Evolutionary conservation across 2,797 vertebrate species (phyloP).

Genomic region (Tauraco hartlaubi): DNA sequence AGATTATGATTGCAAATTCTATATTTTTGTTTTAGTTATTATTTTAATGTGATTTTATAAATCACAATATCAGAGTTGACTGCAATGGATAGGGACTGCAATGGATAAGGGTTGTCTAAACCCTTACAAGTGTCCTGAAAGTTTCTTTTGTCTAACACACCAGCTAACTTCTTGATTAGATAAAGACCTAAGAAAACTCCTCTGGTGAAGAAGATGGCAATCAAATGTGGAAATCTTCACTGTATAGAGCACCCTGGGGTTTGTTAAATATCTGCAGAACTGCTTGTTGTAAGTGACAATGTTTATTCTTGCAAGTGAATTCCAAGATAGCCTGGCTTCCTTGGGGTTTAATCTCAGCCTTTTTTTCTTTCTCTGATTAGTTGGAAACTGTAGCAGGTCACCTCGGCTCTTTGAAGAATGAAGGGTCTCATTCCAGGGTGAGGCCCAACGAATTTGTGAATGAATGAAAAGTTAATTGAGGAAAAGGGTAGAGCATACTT

Average conservation of each 20-base stretch:
- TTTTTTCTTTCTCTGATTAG: slow-evolving; percentile 75
- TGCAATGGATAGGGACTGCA: background rate
- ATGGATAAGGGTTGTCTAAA: background rate
- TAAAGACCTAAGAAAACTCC: slow-evolving; percentile 51
- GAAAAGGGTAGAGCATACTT: slow-evolving; percentile 77
- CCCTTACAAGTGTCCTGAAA: slow-evolving; percentile 2
- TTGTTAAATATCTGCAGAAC: slow-evolving; percentile 66
- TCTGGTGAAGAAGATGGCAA: slow-evolving; percentile 49
- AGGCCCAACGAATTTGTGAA: slow-evolving; percentile 81
- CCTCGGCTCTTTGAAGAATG: slow-evolving; percentile 77
- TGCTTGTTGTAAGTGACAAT: slow-evolving; percentile 64
- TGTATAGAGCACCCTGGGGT: slow-evolving; percentile 34
- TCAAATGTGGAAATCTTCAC: slow-evolving; percentile 63
- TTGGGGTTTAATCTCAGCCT: slow-evolving; percentile 66
- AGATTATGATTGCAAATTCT: background rate
- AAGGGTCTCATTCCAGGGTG: slow-evolving; percentile 79
- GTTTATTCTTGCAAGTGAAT: slow-evolving; percentile 72
- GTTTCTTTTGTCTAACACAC: slow-evolving; percentile 52
- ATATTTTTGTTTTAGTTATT: slow-evolving; percentile 21
- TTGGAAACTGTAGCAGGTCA: slow-evolving; percentile 78
- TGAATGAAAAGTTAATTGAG: slow-evolving; percentile 83
- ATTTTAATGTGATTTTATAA: background rate
- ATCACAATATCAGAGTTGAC: background rate
- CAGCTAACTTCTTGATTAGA: slow-evolving; percentile 60
- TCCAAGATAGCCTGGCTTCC: slow-evolving; percentile 65